phyloP scores from a whole-genome alignment of 2,113 vertebrate species.

The Hiodon tergisus region DNA sequence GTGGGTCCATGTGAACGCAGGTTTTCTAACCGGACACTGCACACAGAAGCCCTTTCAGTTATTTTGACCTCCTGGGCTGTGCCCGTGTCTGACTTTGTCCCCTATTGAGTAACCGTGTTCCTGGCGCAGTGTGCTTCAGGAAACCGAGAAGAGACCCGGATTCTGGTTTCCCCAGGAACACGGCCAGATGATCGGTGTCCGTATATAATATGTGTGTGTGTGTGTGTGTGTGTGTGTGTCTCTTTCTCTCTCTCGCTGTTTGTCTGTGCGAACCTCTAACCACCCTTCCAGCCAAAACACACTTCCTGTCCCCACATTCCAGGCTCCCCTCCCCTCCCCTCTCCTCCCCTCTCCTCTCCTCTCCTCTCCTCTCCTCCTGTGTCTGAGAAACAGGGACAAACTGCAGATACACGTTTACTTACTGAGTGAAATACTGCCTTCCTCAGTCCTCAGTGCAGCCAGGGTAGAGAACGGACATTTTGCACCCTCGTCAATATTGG shows the following conservation, averaged over 20 bases:
- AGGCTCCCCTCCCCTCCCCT: constrained; percentile 31
- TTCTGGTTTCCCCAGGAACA: constrained; percentile 49
- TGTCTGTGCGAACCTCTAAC: constrained; percentile 22
- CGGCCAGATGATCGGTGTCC: constrained; percentile 48
- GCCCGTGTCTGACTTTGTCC: too few relatives aligned
- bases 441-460: constrained; percentile 5
- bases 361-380: not conserved
- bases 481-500: not conserved
- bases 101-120: too few relatives aligned
- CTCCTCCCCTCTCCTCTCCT: constrained; percentile 32
- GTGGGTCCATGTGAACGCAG: too few relatives aligned
- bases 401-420: constrained; percentile 27
- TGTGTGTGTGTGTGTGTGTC: constrained; percentile 17
- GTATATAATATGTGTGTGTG: not conserved
- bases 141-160: constrained; percentile 29
- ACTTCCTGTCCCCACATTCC: constrained; percentile 58
- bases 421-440: not conserved
- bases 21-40: too few relatives aligned
- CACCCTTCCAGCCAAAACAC: constrained; percentile 47
- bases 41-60: too few relatives aligned
- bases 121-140: too few relatives aligned
- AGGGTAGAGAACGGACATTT: constrained; percentile 18
- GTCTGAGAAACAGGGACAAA: constrained; percentile 12
- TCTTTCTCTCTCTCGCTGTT: constrained; percentile 1
- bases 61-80: too few relatives aligned